These are phyloP conservation scores for Henricia sp. DNA, from an alignment of 53 echinoderm and acorn worm genomes.

Conservation along the genomic window DNA sequence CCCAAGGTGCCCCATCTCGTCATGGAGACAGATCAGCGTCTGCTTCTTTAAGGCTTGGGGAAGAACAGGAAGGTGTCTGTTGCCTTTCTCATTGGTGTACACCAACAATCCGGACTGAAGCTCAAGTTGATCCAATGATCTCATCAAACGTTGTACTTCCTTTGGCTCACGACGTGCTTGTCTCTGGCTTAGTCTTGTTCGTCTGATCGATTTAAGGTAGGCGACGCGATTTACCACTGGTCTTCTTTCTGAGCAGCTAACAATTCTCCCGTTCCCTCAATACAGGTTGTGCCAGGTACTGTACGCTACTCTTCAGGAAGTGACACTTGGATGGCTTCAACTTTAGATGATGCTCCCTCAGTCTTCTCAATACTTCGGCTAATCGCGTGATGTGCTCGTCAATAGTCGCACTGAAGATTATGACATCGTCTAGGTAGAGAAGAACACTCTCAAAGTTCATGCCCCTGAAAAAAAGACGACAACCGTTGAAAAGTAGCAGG, in stretches of 20 bases:
- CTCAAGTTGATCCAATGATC: background rate
- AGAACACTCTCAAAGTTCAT: conserved; percentile 10
- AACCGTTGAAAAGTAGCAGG: conserved; percentile 25
- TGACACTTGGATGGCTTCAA: conserved; percentile 33
- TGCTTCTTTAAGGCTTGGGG: background rate
- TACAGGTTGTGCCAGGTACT: conserved; percentile 3
- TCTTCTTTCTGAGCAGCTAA: background rate
- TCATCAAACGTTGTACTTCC: background rate
- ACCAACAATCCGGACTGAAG: background rate
- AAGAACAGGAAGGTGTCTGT: background rate
- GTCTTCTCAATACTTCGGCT: conserved; percentile 4
- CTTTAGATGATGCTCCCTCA: conserved; percentile 15
- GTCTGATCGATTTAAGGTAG: background rate
- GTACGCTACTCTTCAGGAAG: conserved; percentile 14
- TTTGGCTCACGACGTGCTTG: background rate
- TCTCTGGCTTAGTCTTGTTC: background rate
- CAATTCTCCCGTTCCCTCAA: background rate
- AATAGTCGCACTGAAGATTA: conserved; percentile 1
- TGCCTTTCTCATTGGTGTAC: background rate
- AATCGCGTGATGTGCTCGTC: conserved; percentile 10
- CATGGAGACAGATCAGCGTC: background rate
- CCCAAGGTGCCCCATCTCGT: conserved; percentile 9
- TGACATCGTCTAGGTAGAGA: conserved; percentile 37
- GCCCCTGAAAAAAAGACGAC: conserved; percentile 6
- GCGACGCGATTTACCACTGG: background rate